These are phyloP conservation scores for Ceyx melanurus DNA, from an alignment of 2,113 vertebrate species.

Conservation along the genomic window DNA sequence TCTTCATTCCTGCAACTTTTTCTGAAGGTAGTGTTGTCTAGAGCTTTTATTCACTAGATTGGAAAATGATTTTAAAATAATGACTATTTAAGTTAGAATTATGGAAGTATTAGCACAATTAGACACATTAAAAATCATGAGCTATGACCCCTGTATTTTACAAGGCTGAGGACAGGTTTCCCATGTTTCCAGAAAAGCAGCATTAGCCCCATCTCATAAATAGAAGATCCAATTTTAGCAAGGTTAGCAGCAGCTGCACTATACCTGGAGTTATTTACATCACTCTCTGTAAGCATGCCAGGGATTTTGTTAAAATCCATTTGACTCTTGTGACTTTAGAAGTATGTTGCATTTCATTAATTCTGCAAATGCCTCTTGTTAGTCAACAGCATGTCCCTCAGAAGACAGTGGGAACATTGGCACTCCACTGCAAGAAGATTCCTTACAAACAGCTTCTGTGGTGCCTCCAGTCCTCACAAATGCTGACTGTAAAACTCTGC, in stretches of 20 bases:
- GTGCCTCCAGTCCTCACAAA: constrained; percentile 58
- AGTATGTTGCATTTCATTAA: neutral
- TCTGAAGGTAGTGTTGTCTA: neutral
- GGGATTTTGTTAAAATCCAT: neutral
- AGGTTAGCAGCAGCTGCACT: neutral
- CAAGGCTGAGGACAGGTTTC: neutral
- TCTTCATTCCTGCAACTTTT: neutral
- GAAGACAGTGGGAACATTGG: constrained; percentile 75
- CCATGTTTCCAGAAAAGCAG: neutral
- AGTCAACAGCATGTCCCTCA: constrained; percentile 79
- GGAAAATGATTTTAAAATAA: neutral
- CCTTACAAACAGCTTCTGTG: constrained; percentile 53
- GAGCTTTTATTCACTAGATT: neutral
- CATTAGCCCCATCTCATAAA: neutral
- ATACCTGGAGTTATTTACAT: neutral
- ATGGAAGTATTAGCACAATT: neutral
- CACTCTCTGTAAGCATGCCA: neutral
- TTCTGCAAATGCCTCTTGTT: constrained; percentile 66
- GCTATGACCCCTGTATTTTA: neutral
- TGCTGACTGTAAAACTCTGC: constrained; percentile 54
- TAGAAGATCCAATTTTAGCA: neutral
- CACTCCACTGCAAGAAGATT: constrained; percentile 65
- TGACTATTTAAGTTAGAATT: neutral
- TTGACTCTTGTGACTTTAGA: neutral
- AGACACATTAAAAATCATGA: neutral